Percentiles rank a stretch among this genome's conserved stretches.
These are phyloP conservation scores for Conger conger DNA, from an alignment of 2,113 vertebrate genomes.

Conservation along the genomic window DNA sequence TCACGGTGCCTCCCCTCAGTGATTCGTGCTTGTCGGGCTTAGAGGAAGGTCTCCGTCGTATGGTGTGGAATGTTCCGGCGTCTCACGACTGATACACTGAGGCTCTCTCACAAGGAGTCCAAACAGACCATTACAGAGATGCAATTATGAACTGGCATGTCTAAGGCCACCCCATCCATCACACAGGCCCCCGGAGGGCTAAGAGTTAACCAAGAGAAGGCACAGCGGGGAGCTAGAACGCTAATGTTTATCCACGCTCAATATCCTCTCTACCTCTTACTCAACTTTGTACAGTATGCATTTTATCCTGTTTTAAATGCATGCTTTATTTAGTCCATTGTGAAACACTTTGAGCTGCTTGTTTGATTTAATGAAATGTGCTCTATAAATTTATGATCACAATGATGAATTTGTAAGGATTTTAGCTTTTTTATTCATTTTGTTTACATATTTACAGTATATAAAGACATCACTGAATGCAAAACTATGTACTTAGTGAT, in stretches of 20 bases:
- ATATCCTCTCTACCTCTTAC: neutral
- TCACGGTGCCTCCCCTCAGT: neutral
- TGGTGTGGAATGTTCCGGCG: neutral
- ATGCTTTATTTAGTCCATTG: no score
- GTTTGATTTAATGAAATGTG: no score
- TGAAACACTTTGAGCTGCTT: no score
- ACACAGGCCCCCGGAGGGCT: constrained; percentile 10
- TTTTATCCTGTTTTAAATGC: neutral
- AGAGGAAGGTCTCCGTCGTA: neutral
- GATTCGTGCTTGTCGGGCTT: neutral
- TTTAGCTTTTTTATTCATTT: no score
- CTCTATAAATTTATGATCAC: no score
- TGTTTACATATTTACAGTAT: no score
- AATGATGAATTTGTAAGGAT: no score
- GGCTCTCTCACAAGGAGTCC: neutral
- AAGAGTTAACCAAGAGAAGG: neutral
- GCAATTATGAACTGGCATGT: constrained; percentile 12
- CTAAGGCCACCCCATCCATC: constrained; percentile 20
- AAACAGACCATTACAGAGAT: neutral
- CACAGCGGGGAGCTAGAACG: neutral
- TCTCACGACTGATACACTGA: neutral
- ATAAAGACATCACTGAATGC: no score
- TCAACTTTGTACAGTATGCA: neutral
- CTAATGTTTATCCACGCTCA: neutral
- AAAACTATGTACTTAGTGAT: no score